Percentiles rank a stretch among this genome's conserved stretches.
These are phyloP conservation scores for Scaptomyza polygonia DNA, from an alignment of 2,888 invertebrate species.

Conservation along the genomic window DNA sequence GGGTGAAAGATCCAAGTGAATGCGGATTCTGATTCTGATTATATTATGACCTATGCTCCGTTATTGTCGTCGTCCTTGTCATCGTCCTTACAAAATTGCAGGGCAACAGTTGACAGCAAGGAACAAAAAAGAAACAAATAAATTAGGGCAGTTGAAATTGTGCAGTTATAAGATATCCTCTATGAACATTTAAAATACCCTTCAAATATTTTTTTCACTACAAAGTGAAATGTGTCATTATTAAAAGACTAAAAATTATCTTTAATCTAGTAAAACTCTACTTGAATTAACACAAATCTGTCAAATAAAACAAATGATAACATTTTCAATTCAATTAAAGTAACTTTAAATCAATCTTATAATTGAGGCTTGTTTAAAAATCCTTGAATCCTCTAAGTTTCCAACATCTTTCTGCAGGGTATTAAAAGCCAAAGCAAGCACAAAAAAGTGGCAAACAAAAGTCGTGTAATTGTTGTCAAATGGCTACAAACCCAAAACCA, in stretches of 20 bases:
- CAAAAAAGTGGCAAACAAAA: slow-evolving; percentile 58
- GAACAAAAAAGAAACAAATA: slow-evolving; percentile 14
- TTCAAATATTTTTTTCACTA: no score
- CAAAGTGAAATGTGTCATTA: no score
- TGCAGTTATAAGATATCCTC: slow-evolving; percentile 4
- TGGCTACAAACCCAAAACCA: slow-evolving; percentile 54
- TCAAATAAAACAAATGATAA: no score
- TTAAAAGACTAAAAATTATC: no score
- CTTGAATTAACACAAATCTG: no score
- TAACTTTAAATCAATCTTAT: no score
- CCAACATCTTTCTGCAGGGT: slow-evolving; percentile 2
- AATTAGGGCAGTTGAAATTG: neutral
- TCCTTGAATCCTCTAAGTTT: neutral
- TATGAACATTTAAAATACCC: neutral
- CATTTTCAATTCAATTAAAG: no score
- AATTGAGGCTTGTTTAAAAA: no score
- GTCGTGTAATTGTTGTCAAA: slow-evolving; percentile 67
- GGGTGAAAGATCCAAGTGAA: slow-evolving; percentile 15
- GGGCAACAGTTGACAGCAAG: slow-evolving; percentile 16
- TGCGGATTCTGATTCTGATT: slow-evolving; percentile 48
- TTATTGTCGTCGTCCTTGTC: slow-evolving; percentile 18
- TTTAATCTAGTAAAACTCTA: no score
- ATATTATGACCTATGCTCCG: slow-evolving; percentile 49
- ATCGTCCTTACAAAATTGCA: slow-evolving; percentile 14
- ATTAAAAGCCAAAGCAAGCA: slow-evolving; percentile 31